Conservation (phyloP, 2,797 vertebrate genomes). For the Anguilla pacifica region DNA sequence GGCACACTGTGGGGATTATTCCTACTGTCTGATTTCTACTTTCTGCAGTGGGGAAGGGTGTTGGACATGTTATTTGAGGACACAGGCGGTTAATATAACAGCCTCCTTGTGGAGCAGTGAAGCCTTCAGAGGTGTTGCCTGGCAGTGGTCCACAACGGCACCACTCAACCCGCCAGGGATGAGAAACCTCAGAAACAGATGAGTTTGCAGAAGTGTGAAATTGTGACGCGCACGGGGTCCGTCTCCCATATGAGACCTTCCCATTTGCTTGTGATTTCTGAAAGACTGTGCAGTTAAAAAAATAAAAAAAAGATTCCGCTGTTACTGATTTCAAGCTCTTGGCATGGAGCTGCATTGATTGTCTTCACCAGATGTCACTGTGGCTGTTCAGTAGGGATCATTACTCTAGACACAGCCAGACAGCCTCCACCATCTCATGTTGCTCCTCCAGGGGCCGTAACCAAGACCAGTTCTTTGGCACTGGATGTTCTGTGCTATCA, state of each 20-base stretch:
- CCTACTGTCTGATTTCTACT: slow-evolving; percentile 6
- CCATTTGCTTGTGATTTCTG: not conserved
- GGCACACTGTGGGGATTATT: not conserved
- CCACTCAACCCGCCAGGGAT: not conserved
- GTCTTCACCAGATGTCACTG: not conserved
- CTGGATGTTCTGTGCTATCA: not conserved
- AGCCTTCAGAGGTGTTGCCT: not conserved
- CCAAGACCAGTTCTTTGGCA: not conserved
- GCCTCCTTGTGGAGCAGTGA: not conserved
- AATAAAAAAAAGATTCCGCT: not conserved
- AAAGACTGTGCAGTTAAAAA: not conserved
- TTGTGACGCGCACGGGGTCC: not conserved
- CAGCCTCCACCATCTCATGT: not conserved
- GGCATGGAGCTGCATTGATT: no score
- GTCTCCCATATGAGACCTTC: not conserved
- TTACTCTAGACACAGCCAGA: not conserved
- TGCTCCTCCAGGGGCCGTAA: not conserved
- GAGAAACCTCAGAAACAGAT: not conserved
- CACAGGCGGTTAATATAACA: slow-evolving; percentile 2
- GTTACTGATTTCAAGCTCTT: not conserved
- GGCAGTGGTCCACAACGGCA: not conserved
- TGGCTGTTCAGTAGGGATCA: not conserved
- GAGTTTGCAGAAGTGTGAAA: slow-evolving; percentile 5
- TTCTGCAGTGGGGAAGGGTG: not conserved
- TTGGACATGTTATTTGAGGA: not conserved